Evolutionary conservation across 2,797 vertebrate species (phyloP).

Genomic region (Chiroxiphia lanceolata): DNA sequence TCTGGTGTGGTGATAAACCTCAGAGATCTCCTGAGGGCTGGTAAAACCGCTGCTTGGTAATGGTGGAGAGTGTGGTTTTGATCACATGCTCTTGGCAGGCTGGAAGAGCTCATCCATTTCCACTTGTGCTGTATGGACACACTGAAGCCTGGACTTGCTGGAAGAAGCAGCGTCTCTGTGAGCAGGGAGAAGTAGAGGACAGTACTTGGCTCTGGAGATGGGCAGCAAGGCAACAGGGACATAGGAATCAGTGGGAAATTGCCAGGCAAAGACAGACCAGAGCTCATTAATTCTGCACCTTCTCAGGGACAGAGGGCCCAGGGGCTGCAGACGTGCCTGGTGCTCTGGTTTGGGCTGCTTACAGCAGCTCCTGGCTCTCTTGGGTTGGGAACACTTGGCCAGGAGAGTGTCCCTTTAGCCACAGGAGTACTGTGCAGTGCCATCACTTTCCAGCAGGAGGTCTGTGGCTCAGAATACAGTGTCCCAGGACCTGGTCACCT

Average conservation of each 20-base stretch:
- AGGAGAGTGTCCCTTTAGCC: not conserved
- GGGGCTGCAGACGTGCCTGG: fast-evolving
- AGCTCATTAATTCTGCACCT: not conserved
- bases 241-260: not conserved
- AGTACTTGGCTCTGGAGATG: not conserved
- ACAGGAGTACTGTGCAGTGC: too few relatives aligned
- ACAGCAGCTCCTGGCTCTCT: not conserved
- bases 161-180: not conserved
- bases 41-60: not conserved
- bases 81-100: not conserved
- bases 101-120: not conserved
- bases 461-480: conserved; percentile 68
- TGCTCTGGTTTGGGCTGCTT: not conserved
- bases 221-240: not conserved
- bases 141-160: not conserved
- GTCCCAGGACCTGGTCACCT: conserved; percentile 35
- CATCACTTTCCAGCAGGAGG: conserved; percentile 75
- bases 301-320: not conserved
- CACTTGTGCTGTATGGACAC: not conserved
- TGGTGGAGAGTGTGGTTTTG: not conserved
- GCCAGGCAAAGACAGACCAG: not conserved
- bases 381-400: not conserved
- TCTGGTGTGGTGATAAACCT: not conserved
- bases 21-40: not conserved
- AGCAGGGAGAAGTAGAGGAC: not conserved